Base-by-base conservation (phyloP, 37 sponge, comb jelly and placozoan species). In the Corticium candelabrum region DNA sequence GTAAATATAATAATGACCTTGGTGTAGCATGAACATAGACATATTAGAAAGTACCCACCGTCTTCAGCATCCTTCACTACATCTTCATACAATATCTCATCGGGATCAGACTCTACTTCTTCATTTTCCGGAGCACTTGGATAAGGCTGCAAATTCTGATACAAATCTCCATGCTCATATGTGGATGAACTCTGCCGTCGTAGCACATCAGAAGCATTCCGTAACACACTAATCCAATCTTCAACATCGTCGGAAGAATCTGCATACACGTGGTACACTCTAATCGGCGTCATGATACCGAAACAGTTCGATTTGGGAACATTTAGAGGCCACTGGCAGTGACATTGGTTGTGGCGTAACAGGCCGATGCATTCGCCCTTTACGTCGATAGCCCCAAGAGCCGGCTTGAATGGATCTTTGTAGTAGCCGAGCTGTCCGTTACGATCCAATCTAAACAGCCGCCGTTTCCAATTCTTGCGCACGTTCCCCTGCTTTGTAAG, bases 381-480 rank as follows among this genome's bases (percentile, higher is more conserved):
- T 11, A 50, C 21, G 21, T 50, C 62, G 62, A 50, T 50, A 11
- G 62, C 11, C 15, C 62, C 62, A 21, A 50, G 62, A 11, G 62
- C 15, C 62, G 11, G 62, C 21, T 50, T 50, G 62, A 50, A 21
- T 21, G 62, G 62, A 50, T 50, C 62, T 21, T 50, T 50, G 21
- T 50, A 21, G 21, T 50, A 50, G 62, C 21, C 21, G 62, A 50
- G 62, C 62, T 27, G 15, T 11, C 62, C 62, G 62, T 50, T 50
- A 21, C 15, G 21, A 50, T 11, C 21, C 15, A 50, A 21, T 27
- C 62, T 27, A 21, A 50, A 50, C 15, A 50, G 15, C 15, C 62
- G 62, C 11, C 62, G 62, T 21, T 50, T 50, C 62, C 62, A 50
- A 50, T 50, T 50, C 62, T 50, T 50, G 62, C 62, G 62, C 62